A percentile compares a stretch with the other conserved stretches of the same genome.
Evolutionary conservation across 1,140 invertebrate genomes (phyloP).

Genomic region (Stegodyphus dumicola): DNA sequence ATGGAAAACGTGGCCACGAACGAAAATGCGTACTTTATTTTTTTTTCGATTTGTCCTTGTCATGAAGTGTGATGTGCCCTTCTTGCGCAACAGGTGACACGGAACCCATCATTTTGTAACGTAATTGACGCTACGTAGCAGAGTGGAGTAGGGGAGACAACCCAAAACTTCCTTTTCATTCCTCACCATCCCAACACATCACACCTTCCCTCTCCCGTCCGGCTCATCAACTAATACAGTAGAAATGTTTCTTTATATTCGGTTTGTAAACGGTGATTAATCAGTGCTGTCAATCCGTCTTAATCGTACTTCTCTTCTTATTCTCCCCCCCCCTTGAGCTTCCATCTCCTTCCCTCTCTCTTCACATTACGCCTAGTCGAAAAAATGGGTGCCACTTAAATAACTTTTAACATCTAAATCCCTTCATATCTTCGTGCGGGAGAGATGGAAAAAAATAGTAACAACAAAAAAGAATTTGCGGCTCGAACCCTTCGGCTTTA

Average conservation of each 20-base stretch:
- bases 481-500: constrained; percentile 1
- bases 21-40: constrained; percentile 15
- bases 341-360: background rate
- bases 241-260: constrained; percentile 40
- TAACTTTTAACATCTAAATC: constrained; percentile 58
- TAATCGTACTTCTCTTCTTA: constrained; percentile 3
- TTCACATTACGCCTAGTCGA: too few relatives aligned
- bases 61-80: constrained; percentile 10
- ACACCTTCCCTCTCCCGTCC: too few relatives aligned
- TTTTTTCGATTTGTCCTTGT: background rate
- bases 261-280: constrained; percentile 58
- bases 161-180: constrained; percentile 12
- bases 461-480: background rate
- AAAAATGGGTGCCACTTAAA: constrained; percentile 32
- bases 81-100: constrained; percentile 32
- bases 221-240: background rate
- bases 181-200: background rate
- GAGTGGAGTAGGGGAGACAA: background rate
- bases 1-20: constrained; percentile 21
- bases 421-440: background rate
- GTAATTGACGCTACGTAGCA: constrained; percentile 26
- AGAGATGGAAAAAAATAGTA: background rate
- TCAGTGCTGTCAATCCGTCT: constrained; percentile 49
- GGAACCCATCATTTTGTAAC: constrained; percentile 35
- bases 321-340: background rate